Evolutionary conservation across 2,113 vertebrate genomes (phyloP).

Genomic region (Corythoichthys intestinalis): DNA sequence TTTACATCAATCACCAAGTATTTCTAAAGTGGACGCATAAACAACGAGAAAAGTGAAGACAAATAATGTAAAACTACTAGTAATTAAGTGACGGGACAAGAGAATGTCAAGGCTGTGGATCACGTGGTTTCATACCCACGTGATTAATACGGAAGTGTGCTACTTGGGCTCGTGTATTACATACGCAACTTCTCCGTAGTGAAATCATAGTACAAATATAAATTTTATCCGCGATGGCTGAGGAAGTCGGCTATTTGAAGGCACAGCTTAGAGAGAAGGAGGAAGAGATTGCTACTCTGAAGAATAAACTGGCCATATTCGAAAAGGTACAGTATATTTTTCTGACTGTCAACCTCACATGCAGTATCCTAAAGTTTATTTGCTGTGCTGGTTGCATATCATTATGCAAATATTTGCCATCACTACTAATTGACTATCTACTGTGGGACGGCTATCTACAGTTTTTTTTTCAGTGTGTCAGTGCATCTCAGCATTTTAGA

Average conservation of each 20-base stretch:
- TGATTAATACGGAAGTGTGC: slow-evolving; percentile 43
- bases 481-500: neutral
- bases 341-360: neutral
- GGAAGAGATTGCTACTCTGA: slow-evolving; percentile 60
- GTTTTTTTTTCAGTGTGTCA: neutral
- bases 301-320: slow-evolving; percentile 53
- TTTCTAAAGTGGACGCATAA: neutral
- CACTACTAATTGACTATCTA: neutral
- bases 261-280: slow-evolving; percentile 63
- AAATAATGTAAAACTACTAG: neutral
- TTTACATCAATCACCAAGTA: no score
- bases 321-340: slow-evolving; percentile 52
- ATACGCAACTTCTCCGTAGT: neutral
- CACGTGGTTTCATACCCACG: slow-evolving; percentile 29
- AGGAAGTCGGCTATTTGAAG: slow-evolving; percentile 56
- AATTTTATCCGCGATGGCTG: slow-evolving; percentile 37
- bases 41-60: neutral
- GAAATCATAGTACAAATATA: neutral
- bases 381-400: neutral
- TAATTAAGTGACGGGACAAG: neutral
- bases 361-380: neutral
- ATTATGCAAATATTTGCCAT: neutral
- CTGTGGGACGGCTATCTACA: neutral
- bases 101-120: neutral
- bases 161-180: neutral